Conservation (phyloP, 1,140 invertebrate species). For the Copidosoma floridanum region DNA sequence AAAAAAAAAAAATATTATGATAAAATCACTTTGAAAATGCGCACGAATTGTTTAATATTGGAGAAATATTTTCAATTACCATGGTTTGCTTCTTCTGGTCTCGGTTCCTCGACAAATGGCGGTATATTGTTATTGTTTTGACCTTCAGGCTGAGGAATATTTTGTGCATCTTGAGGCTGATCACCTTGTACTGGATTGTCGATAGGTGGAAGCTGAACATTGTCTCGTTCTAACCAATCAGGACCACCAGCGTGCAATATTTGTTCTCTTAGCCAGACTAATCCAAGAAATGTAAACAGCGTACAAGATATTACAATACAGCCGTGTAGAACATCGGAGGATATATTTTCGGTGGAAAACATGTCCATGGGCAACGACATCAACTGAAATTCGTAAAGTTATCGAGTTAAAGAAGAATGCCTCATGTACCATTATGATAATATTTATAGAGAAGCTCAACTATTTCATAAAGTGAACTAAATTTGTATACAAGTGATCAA, state of each 20-base stretch:
- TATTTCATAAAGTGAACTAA: no score
- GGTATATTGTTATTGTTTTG: conserved; percentile 55
- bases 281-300: conserved; percentile 91
- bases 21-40: no score
- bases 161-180: conserved; percentile 34
- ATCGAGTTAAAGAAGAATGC: no score
- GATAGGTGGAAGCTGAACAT: conserved; percentile 50
- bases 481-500: not conserved
- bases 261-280: conserved; percentile 97
- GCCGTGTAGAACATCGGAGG: conserved; percentile 92
- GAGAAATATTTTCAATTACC: conserved; percentile 27
- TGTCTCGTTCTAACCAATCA: conserved; percentile 85
- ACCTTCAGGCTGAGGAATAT: conserved; percentile 39
- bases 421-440: no score
- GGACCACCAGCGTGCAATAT: conserved; percentile 96
- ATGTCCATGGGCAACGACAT: conserved; percentile 88
- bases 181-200: conserved; percentile 42
- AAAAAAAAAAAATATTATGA: not conserved
- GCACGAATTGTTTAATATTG: no score
- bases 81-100: conserved; percentile 34
- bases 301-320: conserved; percentile 97
- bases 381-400: conserved; percentile 56
- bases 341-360: conserved; percentile 88
- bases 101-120: conserved; percentile 46
- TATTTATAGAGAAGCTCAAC: no score